Conservation (phyloP, 2,113 vertebrate genomes). For the Mustela lutreola region DNA sequence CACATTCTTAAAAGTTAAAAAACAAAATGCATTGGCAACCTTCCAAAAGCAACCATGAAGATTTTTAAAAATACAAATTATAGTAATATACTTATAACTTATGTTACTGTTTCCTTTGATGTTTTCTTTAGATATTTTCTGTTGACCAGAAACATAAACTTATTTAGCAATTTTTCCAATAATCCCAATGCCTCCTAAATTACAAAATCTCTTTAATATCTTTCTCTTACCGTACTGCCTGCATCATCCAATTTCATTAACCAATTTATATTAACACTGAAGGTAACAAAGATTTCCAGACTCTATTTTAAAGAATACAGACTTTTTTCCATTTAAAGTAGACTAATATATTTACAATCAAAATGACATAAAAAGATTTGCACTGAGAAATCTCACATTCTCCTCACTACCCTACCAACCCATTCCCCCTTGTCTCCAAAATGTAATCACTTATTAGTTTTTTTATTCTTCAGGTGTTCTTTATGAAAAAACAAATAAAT, state of each 20-base stretch:
- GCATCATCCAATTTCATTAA: not conserved
- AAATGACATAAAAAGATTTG: not conserved
- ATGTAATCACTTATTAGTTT: not conserved
- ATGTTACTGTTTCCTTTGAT: not conserved
- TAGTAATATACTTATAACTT: not conserved
- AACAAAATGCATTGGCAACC: not conserved
- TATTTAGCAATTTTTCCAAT: slow-evolving; percentile 23
- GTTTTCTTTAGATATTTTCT: slow-evolving; percentile 56
- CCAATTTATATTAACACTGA: not conserved
- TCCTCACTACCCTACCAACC: not conserved
- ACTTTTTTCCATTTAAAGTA: not conserved
- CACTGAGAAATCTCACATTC: not conserved
- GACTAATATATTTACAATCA: not conserved
- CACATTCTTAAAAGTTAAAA: slow-evolving; percentile 24
- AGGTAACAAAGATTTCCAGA: not conserved
- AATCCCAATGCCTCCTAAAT: not conserved
- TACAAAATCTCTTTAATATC: slow-evolving; percentile 31
- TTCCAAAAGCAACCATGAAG: slow-evolving; percentile 38
- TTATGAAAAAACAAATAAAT: slow-evolving; percentile 46
- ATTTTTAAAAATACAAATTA: slow-evolving; percentile 12
- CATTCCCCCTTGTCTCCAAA: not conserved
- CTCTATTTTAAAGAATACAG: not conserved
- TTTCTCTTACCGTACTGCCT: not conserved
- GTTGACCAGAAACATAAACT: slow-evolving; percentile 14
- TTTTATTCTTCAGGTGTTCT: not conserved